Base-by-base conservation (phyloP, 2,888 invertebrate genomes). In the Microdon myrmicae region DNA sequence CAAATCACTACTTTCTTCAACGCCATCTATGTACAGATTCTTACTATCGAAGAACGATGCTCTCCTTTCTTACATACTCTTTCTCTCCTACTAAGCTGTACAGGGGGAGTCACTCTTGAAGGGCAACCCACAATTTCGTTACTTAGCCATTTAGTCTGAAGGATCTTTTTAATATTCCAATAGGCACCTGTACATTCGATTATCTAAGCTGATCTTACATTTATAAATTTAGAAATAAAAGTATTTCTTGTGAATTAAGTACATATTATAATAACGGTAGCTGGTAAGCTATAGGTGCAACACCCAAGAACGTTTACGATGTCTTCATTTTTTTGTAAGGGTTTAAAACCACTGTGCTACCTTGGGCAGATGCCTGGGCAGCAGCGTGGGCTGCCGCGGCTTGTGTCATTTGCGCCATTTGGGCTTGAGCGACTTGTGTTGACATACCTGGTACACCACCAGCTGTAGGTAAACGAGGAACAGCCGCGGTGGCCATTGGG, bases 271-370 rank as follows among this genome's bases (percentile, higher is more conserved):
- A 25, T 10, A 3, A 20, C 16, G 22, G 9, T 8, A 31, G 29
- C 39, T 17, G 9, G 12, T 7, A 43, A 14, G 9, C 8, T 37
- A 35, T 29, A 2, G 3, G 8, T 2, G 17, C n/a, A 2, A 8
- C 9, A 12, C 8, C 10, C n/a, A 23, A 35, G 28, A 26, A 48
- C 41, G 32, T 41, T 73, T 80, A 80, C 53, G 80, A 91, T 73
- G 92, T 92, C 83, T 92, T 92, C 87, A 92, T 89, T 83, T 92
- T 92, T 82, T 93, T 93, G 82, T 90, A 92, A 54, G 93, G 93
- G 79, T 92, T 92, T 77, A 90, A 84, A 13, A 86, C 85, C 58
- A 84, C 83, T 68, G 79, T 76, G 64, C 73, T 78, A 23, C 75
- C 75, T 0, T 71, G 68, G 7, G 37, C 43, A 4, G 59, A 58